Conservation (phyloP, 2,888 invertebrate genomes). For the Geotrupes spiniger region DNA sequence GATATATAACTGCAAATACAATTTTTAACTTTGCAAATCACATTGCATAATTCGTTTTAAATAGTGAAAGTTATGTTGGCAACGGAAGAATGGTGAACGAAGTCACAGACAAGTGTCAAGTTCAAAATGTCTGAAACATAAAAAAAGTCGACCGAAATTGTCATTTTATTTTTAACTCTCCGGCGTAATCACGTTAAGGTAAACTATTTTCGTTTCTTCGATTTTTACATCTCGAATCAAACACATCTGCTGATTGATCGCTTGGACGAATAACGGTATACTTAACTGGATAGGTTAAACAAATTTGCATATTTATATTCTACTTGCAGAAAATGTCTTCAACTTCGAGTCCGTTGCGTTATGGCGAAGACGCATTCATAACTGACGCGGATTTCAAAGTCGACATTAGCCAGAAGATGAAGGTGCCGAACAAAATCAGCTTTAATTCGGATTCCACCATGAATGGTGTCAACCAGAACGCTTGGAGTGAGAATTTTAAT, state of each 20-base stretch:
- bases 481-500: slow-evolving; percentile 76
- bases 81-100: no score
- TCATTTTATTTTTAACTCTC: slow-evolving; percentile 16
- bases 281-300: no score
- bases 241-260: background rate
- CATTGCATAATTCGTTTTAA: background rate
- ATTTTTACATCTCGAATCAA: background rate
- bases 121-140: slow-evolving; percentile 17
- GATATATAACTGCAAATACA: no score
- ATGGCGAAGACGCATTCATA: slow-evolving; percentile 63
- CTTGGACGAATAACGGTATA: no score
- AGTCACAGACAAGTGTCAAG: slow-evolving; percentile 2
- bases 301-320: background rate
- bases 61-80: background rate
- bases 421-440: slow-evolving; percentile 75
- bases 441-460: slow-evolving; percentile 65
- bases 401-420: slow-evolving; percentile 78
- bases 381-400: slow-evolving; percentile 65
- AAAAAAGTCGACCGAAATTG: slow-evolving; percentile 8
- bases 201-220: background rate
- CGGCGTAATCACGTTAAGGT: background rate
- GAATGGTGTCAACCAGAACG: slow-evolving; percentile 59
- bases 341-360: slow-evolving; percentile 60
- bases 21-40: no score
- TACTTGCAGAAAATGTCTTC: slow-evolving; percentile 54